Percentiles rank a stretch among this genome's conserved stretches.
phyloP scores from a whole-genome alignment of 53 echinoderm and acorn worm genomes.

The Astropecten irregularis region DNA sequence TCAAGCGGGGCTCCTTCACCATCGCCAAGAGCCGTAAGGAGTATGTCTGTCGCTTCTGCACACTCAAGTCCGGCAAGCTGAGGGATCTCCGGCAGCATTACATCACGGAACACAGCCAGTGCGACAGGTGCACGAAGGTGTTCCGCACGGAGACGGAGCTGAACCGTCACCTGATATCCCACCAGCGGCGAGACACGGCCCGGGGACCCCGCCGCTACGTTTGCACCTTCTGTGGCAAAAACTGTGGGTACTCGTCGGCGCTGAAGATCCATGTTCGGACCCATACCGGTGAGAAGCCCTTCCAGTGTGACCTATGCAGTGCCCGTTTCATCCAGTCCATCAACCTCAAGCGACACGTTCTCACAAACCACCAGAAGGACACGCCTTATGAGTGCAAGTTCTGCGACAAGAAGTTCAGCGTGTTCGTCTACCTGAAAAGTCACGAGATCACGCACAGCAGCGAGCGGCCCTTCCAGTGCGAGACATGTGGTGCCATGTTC shows the following conservation, averaged over 20 bases:
- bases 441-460: constrained; percentile 90
- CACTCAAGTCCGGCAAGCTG: constrained; percentile 43
- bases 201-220: constrained; percentile 59
- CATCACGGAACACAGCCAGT: constrained; percentile 71
- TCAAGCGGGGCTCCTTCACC: constrained; percentile 57
- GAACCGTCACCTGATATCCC: constrained; percentile 64
- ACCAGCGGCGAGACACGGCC: constrained; percentile 55
- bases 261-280: constrained; percentile 88
- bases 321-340: constrained; percentile 92
- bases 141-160: constrained; percentile 62
- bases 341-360: constrained; percentile 82
- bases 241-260: constrained; percentile 75
- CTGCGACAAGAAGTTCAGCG: constrained; percentile 88
- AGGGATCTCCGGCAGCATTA: constrained; percentile 71
- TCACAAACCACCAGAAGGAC: constrained; percentile 83
- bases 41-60: constrained; percentile 74
- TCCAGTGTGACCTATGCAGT: constrained; percentile 72
- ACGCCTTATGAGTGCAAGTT: constrained; percentile 85
- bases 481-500: constrained; percentile 93
- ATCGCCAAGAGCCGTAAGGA: constrained; percentile 48
- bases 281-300: constrained; percentile 93
- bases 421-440: constrained; percentile 87
- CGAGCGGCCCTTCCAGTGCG: constrained; percentile 93
- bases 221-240: constrained; percentile 79
- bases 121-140: constrained; percentile 76